Conservation (phyloP, 2,888 invertebrate species). For the Tridacna crocea region DNA sequence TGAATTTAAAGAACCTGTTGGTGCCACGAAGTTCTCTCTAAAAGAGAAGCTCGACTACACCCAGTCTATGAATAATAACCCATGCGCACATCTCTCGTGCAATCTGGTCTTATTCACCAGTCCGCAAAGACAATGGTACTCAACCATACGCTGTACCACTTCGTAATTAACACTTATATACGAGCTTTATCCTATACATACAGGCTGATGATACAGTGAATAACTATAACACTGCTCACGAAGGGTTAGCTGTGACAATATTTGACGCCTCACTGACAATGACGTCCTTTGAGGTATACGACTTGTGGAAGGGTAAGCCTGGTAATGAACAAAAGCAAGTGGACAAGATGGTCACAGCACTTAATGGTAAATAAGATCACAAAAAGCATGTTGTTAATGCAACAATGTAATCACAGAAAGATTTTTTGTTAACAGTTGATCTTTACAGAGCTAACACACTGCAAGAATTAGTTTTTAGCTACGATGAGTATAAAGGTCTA, state of each 20-base stretch:
- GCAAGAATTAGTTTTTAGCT: neutral
- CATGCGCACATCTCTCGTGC: too few relatives aligned
- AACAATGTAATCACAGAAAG: too few relatives aligned
- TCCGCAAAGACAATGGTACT: too few relatives aligned
- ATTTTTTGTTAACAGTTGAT: neutral
- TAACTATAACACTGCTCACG: neutral
- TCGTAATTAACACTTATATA: too few relatives aligned
- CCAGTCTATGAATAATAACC: too few relatives aligned
- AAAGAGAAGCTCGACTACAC: too few relatives aligned
- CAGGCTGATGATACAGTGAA: neutral
- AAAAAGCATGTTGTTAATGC: neutral
- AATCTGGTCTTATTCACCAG: too few relatives aligned
- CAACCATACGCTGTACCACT: too few relatives aligned
- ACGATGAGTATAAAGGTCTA: neutral
- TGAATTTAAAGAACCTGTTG: too few relatives aligned
- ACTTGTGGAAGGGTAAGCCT: neutral
- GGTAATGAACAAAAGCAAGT: slow-evolving; percentile 21
- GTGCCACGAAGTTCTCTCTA: too few relatives aligned
- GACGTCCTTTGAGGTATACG: neutral
- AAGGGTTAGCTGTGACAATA: slow-evolving; percentile 1
- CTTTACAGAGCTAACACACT: neutral
- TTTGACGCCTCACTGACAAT: slow-evolving; percentile 1
- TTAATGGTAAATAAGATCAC: slow-evolving; percentile 16
- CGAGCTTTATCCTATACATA: neutral
- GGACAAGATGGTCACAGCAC: slow-evolving; percentile 3